Base-by-base conservation (phyloP, 2,888 invertebrate genomes). In the Coenonympha glycerion region DNA sequence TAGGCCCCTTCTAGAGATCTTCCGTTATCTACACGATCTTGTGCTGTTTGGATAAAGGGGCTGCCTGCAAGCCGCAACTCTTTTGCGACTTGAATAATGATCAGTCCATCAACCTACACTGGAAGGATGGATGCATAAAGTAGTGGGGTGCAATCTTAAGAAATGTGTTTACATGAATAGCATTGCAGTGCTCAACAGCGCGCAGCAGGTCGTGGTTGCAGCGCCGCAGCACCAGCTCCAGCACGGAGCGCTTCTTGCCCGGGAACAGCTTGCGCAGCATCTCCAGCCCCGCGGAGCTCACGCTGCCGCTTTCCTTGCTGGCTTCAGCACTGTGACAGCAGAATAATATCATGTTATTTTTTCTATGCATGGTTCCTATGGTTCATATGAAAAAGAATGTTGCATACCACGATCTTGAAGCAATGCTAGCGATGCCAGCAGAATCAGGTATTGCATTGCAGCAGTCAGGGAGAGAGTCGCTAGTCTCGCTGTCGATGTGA, bases 171-270 rank as follows among this genome's bases (percentile, higher is more conserved):
- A 86, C 85, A 52, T 81, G 82, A 8, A 80, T 79, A 30, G 78
- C 77, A 55, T 91, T 90, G 68, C 96, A 95, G 67, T 96, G 95
- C 71, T 96, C 96, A 47, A 97, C 95, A 5, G 96, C 95, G 63
- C 94, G 94, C 9, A 97, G 89, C 40, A 98, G 81, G 71, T 98
- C 97, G 60, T 97, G 95, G 70, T 95, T 96, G 75, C 97, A 97
- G 26, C 96, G 91, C 59, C 96, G 93, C 36, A 98, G 85, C n/a
- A 97, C 95, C 60, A 97, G 83, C 71, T 98, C 96, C 44, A 98
- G 81, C 1, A 97, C 96, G 0, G 95, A 91, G 1, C 93, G 88
- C 72, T 96, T 95, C 65, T 96, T 93, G 64, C 94, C 95, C 0
- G 97, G 97, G 72, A 98, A 98, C 26, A 98, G 85, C 60, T 95